Conservation (phyloP, 2,113 vertebrate species). For the Kryptolebias marmoratus region DNA sequence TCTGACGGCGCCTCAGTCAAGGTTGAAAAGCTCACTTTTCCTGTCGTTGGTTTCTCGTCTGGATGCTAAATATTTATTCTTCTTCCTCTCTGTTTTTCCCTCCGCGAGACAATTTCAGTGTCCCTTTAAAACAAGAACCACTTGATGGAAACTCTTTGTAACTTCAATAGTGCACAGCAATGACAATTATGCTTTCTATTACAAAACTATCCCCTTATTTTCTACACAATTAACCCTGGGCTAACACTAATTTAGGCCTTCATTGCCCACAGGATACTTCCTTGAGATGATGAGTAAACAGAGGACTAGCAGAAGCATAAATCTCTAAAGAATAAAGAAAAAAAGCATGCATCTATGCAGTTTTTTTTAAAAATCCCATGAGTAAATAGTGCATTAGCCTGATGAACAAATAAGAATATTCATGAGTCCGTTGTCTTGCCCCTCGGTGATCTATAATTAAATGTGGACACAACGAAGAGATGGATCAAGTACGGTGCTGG, state of each 20-base stretch:
- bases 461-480: constrained; percentile 11
- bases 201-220: constrained; percentile 49
- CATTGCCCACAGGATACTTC: constrained; percentile 46
- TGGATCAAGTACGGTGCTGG: not conserved
- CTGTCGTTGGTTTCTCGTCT: not conserved
- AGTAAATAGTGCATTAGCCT: not conserved
- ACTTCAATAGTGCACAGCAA: constrained; percentile 29
- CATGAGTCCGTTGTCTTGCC: constrained; percentile 17
- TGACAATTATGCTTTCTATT: constrained; percentile 32
- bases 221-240: constrained; percentile 63
- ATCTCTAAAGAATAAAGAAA: constrained; percentile 24
- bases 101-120: not conserved
- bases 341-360: constrained; percentile 18
- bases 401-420: constrained; percentile 28
- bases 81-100: not conserved
- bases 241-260: constrained; percentile 61
- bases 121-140: constrained; percentile 2
- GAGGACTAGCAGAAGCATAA: constrained; percentile 25
- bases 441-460: constrained; percentile 14
- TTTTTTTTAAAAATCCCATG: constrained; percentile 10
- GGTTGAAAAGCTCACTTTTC: constrained; percentile 17
- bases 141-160: constrained; percentile 29
- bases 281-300: constrained; percentile 58
- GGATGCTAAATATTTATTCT: constrained; percentile 23
- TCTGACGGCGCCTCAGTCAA: constrained; percentile 23